phyloP scores from a whole-genome alignment of 2,888 invertebrate species.

The Phytoseiulus persimilis region DNA sequence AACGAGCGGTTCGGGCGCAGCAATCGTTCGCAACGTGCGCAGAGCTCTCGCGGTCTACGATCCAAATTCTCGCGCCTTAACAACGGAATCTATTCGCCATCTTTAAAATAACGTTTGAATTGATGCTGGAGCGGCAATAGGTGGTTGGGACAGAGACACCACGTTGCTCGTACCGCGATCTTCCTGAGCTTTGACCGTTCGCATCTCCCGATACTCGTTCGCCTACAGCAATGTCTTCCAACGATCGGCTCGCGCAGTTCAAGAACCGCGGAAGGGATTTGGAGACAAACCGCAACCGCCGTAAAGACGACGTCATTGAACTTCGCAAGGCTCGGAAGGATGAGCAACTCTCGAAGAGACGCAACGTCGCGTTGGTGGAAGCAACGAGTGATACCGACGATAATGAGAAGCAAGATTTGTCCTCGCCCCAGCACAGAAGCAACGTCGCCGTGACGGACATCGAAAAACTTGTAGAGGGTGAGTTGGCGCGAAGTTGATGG shows the following conservation, averaged over 20 bases:
- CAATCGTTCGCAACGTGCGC: too few species aligned
- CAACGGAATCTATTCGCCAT: neutral
- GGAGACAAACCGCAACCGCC: slow-evolving; percentile 18
- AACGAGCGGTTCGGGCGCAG: too few species aligned
- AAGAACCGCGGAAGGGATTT: slow-evolving; percentile 25
- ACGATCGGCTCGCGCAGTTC: slow-evolving; percentile 23
- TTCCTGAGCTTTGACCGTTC: neutral
- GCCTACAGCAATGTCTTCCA: neutral
- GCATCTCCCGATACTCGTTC: neutral
- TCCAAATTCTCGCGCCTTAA: neutral
- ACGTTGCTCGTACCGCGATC: neutral
- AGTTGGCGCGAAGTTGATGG: neutral
- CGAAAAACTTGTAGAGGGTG: neutral
- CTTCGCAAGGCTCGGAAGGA: slow-evolving; percentile 86
- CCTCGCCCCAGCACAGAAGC: neutral
- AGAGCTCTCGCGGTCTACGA: too few species aligned
- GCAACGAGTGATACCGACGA: slow-evolving; percentile 53
- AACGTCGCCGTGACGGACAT: neutral
- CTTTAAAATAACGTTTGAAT: neutral
- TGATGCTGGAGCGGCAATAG: neutral
- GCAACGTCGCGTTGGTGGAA: slow-evolving; percentile 64
- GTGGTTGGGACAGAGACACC: neutral
- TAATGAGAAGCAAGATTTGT: slow-evolving; percentile 48
- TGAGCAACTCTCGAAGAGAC: slow-evolving; percentile 79
- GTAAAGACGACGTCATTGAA: slow-evolving; percentile 55